Evolutionary conservation across 2,113 vertebrate species (phyloP), one percentile per base, ranked within the genome.

Genomic region (Athene noctua): DNA sequence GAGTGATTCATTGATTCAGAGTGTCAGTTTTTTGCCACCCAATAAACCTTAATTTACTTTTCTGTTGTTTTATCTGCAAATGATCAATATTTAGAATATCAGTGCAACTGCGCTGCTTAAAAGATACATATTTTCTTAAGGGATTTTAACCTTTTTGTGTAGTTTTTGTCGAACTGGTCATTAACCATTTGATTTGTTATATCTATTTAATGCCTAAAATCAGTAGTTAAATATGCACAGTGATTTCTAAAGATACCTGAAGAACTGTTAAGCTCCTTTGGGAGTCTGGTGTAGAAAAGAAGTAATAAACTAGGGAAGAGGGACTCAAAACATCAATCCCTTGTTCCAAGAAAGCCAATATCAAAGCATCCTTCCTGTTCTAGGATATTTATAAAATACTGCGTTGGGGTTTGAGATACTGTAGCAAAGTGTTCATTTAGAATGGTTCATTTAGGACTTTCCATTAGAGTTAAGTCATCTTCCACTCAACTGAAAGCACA

Each of bases 41-140:
- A 86, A 77, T 96, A 94, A 96, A 93, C 72, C 88, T 96, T 81
- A 94, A 94, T 97, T 96, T 97, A 52, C 67, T 92, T 73, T 95
- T 96, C 80, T 87, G 61, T 89, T 96, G 92, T 85, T 96, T 97
- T 95, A 20, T 65, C 71, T 83, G 59, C 47, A 92, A 83, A 78
- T 92, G 90, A 92, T 96, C 95, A 85, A 93, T 97, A 96, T 66
- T 62, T 63, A 92, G 82, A 92, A 38, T 80, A 94, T 81, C 51
- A 62, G 18, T 67, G 73, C 23, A 65, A 38, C 58, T 26, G 32
- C 71, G 46, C 32, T 80, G 62, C 74, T 92, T 78, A n/a, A 42
- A 83, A 77, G 54, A 36, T 36, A 36, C 0, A 1, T n/a, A 25
- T 84, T 88, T 88, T 79, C 90, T 77, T 83, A 59, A 86, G 66